Conservation (phyloP, 2,797 vertebrate genomes). For the Channallabes apus region DNA sequence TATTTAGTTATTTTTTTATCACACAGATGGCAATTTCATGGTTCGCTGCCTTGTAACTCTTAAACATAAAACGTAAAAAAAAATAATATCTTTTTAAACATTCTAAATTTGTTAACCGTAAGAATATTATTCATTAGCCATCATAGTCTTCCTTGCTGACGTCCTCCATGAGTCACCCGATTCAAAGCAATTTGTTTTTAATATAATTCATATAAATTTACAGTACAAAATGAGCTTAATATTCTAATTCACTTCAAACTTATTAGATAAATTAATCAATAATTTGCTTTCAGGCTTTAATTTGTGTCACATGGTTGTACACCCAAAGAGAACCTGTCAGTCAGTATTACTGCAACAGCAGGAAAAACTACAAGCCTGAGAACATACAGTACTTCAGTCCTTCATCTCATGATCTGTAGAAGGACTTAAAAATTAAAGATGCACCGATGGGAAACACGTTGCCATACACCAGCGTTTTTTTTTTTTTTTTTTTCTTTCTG, state of each 20-base stretch:
- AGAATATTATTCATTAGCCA: neutral
- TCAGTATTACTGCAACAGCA: neutral
- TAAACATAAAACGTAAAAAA: neutral
- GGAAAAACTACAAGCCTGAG: neutral
- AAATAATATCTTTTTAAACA: neutral
- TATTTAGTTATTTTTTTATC: neutral
- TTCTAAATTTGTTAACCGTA: neutral
- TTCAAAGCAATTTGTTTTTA: neutral
- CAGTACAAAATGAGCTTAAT: neutral
- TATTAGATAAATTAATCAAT: neutral
- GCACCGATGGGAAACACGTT: no score
- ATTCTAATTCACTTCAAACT: neutral
- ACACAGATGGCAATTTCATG: neutral
- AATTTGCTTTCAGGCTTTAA: neutral
- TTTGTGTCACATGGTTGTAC: neutral
- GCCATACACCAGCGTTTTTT: no score
- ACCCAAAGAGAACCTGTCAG: neutral
- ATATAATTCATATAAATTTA: neutral
- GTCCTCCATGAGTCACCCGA: neutral
- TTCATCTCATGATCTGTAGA: no score
- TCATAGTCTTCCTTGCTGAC: neutral
- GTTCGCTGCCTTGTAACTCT: neutral
- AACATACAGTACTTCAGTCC: neutral
- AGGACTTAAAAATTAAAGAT: no score
- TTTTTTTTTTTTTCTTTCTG: no score